Evolutionary conservation across 64 coral and sea anemone genomes (phyloP), one percentile per base, ranked within the genome.

Genomic region (Actinia equina): DNA sequence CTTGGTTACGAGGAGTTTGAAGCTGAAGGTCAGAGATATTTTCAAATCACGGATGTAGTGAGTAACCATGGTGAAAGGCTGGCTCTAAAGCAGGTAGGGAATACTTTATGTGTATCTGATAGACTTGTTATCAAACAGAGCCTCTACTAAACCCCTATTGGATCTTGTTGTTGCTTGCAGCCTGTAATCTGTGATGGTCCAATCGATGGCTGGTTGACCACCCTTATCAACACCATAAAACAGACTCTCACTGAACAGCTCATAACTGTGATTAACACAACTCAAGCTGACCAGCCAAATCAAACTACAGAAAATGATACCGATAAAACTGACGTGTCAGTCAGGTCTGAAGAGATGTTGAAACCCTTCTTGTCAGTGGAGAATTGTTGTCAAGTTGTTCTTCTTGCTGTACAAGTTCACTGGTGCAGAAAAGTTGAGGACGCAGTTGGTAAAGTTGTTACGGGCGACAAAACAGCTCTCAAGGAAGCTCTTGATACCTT

Each of bases 61-160:
- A 99, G 97, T 78, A 74, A 74, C 52, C 91, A 96, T 85, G 94
- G 93, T n/a, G 97, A 99, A 71, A 80, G 82, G 62, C 93, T 99
- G 15, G 20, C 43, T 11, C 64, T 99, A 3, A 92, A 92, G 59
- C 90, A 95, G 88, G 97, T 98, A 77, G 25, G 12, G 14, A 74
- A 65, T 23, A 23, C 5, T 23, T 23, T n/a, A 23, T 60, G 59
- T 17, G 2, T 60, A 60, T 60, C 46, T 49, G 46, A 49, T 8
- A 49, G 46, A 6, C 71, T 74, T 71, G 25, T 9, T 15, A 19
- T 60, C 56, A 57, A 57, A 57, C 55, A 57, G 55, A 57, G 41
- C 17, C 20, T 3, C 7, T 49, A 17, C 13, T 57, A 57, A 57
- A 57, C 46, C 46, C 7, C 46, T 8, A 62, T 4, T 81, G 55